These are phyloP conservation scores for Murina feae DNA, from an alignment of 2,113 vertebrate species.

Conservation along the genomic window DNA sequence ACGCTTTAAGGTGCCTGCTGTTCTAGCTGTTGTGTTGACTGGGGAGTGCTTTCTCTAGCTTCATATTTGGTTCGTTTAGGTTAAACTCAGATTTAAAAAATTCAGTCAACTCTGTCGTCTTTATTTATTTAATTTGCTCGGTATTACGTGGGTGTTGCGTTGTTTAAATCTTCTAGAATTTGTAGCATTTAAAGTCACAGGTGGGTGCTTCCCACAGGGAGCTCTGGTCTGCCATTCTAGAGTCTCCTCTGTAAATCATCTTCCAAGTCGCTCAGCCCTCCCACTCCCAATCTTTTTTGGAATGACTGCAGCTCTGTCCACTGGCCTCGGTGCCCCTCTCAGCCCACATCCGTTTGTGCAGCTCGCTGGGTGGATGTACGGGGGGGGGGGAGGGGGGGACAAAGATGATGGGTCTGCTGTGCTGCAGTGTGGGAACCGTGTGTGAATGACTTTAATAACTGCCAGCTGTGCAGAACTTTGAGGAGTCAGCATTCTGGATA, in stretches of 20 bases:
- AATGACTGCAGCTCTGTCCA: neutral
- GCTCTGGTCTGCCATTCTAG: constrained; percentile 14
- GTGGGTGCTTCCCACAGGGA: neutral
- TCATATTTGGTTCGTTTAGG: neutral
- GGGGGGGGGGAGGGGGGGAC: no score
- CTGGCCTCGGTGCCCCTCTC: neutral
- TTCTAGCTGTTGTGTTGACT: neutral
- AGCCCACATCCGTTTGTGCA: no score
- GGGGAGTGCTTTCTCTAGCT: neutral
- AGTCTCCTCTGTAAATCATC: neutral
- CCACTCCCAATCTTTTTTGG: neutral
- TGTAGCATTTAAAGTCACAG: neutral
- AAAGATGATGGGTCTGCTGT: neutral
- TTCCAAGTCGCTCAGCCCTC: neutral
- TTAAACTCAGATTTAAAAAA: neutral
- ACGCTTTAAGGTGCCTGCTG: neutral
- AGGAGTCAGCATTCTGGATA: neutral
- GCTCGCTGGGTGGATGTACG: neutral
- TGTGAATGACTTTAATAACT: neutral
- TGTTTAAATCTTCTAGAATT: neutral
- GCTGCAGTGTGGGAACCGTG: neutral
- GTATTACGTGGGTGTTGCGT: neutral
- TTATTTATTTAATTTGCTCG: neutral
- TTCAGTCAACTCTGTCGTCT: neutral
- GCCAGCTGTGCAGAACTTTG: neutral